phyloP scores from a whole-genome alignment of 2,113 vertebrate species.

The Halichoeres trimaculatus region DNA sequence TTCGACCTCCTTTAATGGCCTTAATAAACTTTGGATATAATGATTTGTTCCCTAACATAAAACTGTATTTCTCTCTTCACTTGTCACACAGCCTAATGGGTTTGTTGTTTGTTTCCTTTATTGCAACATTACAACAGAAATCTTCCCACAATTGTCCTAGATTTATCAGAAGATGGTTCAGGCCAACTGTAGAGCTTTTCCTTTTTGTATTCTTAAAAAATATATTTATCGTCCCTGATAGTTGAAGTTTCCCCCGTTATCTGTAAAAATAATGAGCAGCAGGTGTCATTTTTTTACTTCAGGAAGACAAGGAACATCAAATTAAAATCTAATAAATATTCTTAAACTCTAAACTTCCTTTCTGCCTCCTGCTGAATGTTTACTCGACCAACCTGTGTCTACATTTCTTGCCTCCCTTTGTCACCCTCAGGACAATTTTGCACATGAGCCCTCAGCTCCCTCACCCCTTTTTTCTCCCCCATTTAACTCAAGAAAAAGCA shows the following conservation, averaged over 20 bases:
- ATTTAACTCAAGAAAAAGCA: neutral
- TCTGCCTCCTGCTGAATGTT: slow-evolving; percentile 13
- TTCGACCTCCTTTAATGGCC: slow-evolving; percentile 8
- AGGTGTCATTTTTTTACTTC: slow-evolving; percentile 2
- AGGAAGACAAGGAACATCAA: neutral
- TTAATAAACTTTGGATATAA: neutral
- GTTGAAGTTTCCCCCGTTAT: neutral
- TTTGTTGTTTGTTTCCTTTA: slow-evolving; percentile 3
- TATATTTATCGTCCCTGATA: neutral
- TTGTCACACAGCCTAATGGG: neutral
- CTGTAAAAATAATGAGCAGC: neutral
- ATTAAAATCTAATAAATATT: too few species aligned
- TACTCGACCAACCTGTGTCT: slow-evolving; percentile 1
- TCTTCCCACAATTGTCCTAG: neutral
- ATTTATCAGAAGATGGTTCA: neutral
- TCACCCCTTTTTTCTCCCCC: neutral
- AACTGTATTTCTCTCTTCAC: neutral
- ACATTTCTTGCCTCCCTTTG: neutral
- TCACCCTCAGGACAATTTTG: neutral
- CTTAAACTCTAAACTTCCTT: neutral
- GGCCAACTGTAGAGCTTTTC: neutral
- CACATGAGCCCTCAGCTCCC: neutral
- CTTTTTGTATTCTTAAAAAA: slow-evolving; percentile 5
- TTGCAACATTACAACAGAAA: neutral
- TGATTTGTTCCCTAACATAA: neutral